These are phyloP conservation scores for Clitarchus hookeri DNA, from an alignment of 2,888 invertebrate genomes.

Conservation along the genomic window DNA sequence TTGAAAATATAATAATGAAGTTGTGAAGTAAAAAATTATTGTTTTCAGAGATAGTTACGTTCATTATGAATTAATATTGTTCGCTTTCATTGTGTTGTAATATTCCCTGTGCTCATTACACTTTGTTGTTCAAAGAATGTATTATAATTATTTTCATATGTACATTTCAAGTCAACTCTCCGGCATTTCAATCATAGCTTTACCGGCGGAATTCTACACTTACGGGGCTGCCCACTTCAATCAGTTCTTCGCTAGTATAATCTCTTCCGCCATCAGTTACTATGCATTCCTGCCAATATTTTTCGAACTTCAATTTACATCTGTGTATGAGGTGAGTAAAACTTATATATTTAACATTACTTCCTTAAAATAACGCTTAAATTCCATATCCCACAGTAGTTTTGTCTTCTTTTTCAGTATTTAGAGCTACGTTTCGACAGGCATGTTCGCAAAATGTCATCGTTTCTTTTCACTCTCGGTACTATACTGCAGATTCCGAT, in stretches of 20 bases:
- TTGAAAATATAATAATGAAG: no score
- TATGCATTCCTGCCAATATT: conserved; percentile 66
- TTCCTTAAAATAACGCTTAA: neutral
- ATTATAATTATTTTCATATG: no score
- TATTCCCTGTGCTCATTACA: no score
- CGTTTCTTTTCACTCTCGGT: conserved; percentile 63
- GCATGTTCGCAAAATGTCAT: conserved; percentile 60
- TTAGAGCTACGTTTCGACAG: conserved; percentile 67
- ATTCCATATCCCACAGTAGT: neutral
- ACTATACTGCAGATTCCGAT: conserved; percentile 65
- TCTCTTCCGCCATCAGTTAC: conserved; percentile 50
- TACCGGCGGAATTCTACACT: conserved; percentile 74
- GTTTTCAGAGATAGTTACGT: no score
- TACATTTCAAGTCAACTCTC: neutral
- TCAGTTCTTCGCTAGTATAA: conserved; percentile 54
- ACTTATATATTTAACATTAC: neutral
- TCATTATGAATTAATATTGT: no score
- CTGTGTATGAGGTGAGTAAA: conserved; percentile 59
- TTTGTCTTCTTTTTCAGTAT: conserved; percentile 54
- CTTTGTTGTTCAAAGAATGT: no score
- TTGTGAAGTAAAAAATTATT: no score
- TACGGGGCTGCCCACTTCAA: conserved; percentile 68
- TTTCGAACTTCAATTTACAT: conserved; percentile 69
- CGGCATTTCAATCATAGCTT: conserved; percentile 59
- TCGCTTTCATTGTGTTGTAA: no score